A percentile compares a stretch with the other conserved stretches of the same genome.
These are phyloP conservation scores for Pelagia noctiluca DNA, from an alignment of 30 jellyfish, hydroid and myxozoan genomes.

Conservation along the genomic window DNA sequence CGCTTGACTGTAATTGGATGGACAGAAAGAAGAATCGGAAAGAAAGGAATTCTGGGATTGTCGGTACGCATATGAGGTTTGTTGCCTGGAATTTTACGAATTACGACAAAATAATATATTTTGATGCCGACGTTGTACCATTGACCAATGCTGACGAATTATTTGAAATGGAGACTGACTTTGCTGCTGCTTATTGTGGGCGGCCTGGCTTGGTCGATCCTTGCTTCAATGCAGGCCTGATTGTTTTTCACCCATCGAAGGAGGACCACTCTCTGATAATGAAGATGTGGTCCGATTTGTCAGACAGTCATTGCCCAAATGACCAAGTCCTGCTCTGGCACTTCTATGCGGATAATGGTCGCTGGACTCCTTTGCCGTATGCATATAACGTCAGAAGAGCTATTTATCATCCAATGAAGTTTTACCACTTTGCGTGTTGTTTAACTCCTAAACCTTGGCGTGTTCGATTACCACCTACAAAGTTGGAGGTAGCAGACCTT, in stretches of 20 bases:
- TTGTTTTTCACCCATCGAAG: slow-evolving; percentile 79
- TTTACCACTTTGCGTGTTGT: slow-evolving; percentile 98
- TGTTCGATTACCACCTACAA: slow-evolving; percentile 64
- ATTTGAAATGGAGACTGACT: slow-evolving; percentile 86
- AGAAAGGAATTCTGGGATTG: slow-evolving; percentile 88
- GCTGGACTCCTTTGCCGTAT: slow-evolving; percentile 94
- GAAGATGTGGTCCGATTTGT: slow-evolving; percentile 92
- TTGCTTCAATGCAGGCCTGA: slow-evolving; percentile 96
- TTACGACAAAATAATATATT: slow-evolving; percentile 71
- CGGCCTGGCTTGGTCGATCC: slow-evolving; percentile 98
- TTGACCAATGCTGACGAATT: slow-evolving; percentile 83
- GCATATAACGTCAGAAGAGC: slow-evolving; percentile 95
- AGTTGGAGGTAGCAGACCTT: slow-evolving; percentile 32
- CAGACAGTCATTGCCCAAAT: slow-evolving; percentile 87
- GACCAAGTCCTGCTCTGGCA: slow-evolving; percentile 98
- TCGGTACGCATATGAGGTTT: slow-evolving; percentile 98
- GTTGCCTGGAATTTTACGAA: slow-evolving; percentile 96
- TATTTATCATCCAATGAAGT: slow-evolving; percentile 94
- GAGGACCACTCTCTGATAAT: slow-evolving; percentile 71
- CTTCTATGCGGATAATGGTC: slow-evolving; percentile 91
- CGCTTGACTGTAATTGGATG: slow-evolving; percentile 99
- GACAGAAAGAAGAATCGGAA: slow-evolving; percentile 85
- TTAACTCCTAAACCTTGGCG: slow-evolving; percentile 97
- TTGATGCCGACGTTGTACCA: slow-evolving; percentile 96
- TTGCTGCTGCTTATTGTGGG: slow-evolving; percentile 95